A percentile compares a stretch with the other conserved stretches of the same genome.
Evolutionary conservation across 2,113 vertebrate species (phyloP).

Genomic region (Boulengeromyrus knoepffleri): DNA sequence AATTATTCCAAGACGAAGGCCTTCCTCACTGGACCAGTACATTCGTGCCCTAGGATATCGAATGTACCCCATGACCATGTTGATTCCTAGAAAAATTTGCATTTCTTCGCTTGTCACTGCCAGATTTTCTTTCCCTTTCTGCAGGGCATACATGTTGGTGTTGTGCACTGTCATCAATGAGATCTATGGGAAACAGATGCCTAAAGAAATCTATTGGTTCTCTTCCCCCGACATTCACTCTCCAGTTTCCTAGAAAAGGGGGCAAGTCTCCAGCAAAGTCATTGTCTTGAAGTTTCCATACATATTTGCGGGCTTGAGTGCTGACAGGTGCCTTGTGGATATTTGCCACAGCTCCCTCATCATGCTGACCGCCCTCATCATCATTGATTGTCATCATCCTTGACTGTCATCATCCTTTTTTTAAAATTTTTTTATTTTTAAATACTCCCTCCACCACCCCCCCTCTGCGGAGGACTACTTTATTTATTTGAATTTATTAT

Average conservation of each 20-base stretch:
- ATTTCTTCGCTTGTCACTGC: background rate
- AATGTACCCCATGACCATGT: constrained; percentile 11
- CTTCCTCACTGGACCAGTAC: constrained; percentile 19
- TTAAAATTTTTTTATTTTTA: no score
- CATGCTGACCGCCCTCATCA: background rate
- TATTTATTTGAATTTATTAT: no score
- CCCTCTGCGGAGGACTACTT: no score
- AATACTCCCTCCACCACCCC: no score
- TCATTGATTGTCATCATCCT: no score
- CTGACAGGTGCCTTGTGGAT: background rate
- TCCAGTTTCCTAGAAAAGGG: background rate
- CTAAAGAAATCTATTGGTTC: constrained; percentile 13
- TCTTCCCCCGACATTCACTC: background rate
- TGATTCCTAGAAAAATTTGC: constrained; percentile 21
- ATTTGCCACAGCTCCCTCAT: background rate
- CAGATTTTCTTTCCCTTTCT: constrained; percentile 17
- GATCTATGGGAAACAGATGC: constrained; percentile 4
- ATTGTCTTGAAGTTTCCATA: background rate
- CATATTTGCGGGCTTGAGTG: background rate
- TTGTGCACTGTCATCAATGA: constrained; percentile 13
- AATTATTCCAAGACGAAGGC: background rate
- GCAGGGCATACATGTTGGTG: constrained; percentile 17
- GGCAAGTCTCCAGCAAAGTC: constrained; percentile 9
- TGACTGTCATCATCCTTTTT: no score
- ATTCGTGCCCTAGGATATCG: constrained; percentile 19